Evolutionary conservation across 2,113 vertebrate species (phyloP).

Genomic region (Neomonachus schauinslandi): DNA sequence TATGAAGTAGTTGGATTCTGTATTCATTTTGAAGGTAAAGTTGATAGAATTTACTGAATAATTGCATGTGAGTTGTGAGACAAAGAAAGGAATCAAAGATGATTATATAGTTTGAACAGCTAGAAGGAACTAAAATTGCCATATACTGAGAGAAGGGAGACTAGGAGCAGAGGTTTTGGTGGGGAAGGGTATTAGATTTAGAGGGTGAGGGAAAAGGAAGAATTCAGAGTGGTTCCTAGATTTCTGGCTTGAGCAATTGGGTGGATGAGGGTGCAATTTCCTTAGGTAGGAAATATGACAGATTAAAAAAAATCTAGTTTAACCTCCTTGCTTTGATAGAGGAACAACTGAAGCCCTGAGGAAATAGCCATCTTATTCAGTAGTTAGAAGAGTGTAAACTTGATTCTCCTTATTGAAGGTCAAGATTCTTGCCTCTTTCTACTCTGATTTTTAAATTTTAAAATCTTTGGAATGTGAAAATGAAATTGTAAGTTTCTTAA

Average conservation of each 20-base stretch:
- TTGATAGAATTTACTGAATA: not conserved
- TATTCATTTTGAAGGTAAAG: not conserved
- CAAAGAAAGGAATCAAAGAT: not conserved
- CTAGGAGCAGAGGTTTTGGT: not conserved
- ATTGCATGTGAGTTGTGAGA: not conserved
- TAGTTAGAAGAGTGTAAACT: not conserved
- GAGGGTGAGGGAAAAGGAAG: not conserved
- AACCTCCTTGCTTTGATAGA: not conserved
- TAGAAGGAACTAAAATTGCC: not conserved
- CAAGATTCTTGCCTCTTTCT: not conserved
- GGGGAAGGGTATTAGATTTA: not conserved
- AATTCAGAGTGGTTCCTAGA: not conserved
- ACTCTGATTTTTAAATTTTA: not conserved
- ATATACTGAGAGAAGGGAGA: not conserved
- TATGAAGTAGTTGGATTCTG: not conserved
- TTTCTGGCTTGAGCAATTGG: conserved; percentile 19
- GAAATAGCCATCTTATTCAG: not conserved
- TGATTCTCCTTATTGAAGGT: not conserved
- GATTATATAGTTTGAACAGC: not conserved
- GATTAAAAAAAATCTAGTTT: not conserved
- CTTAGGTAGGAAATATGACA: not conserved
- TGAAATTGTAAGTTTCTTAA: not conserved
- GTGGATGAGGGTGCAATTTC: not conserved
- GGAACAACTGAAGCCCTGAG: not conserved
- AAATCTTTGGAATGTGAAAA: conserved; percentile 8